A percentile compares a stretch with the other conserved stretches of the same genome.
phyloP scores from a whole-genome alignment of 2,888 invertebrate genomes.

The Eupithecia vulgata region DNA sequence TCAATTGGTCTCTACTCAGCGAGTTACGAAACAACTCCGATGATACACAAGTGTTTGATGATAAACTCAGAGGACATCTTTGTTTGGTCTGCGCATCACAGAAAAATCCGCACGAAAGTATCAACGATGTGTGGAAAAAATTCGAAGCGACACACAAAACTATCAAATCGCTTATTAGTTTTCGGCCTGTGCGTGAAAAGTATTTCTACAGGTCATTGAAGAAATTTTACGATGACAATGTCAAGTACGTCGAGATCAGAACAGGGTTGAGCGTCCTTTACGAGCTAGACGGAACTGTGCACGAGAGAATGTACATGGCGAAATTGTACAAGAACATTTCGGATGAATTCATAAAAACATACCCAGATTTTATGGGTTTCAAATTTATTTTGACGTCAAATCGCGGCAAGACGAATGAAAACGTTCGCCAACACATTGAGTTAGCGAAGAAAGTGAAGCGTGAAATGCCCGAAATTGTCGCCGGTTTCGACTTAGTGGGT shows the following conservation, averaged over 20 bases:
- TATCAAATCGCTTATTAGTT: conserved; percentile 82
- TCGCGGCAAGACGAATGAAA: conserved; percentile 57
- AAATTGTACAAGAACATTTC: conserved; percentile 82
- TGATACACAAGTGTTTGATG: conserved; percentile 78
- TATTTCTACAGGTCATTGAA: conserved; percentile 85
- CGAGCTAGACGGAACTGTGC: conserved; percentile 85
- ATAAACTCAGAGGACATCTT: conserved; percentile 78
- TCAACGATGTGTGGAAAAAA: conserved; percentile 84
- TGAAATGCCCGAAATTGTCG: conserved; percentile 86
- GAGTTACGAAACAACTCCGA: conserved; percentile 73
- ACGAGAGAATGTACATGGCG: conserved; percentile 80
- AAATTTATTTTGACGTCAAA: conserved; percentile 85
- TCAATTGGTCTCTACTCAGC: conserved; percentile 79
- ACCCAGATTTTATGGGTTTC: conserved; percentile 87
- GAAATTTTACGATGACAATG: conserved; percentile 87
- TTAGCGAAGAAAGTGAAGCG: conserved; percentile 65
- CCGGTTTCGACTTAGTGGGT: conserved; percentile 92
- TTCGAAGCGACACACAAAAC: conserved; percentile 82
- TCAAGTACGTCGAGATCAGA: conserved; percentile 88
- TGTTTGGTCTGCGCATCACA: conserved; percentile 79
- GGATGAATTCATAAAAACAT: conserved; percentile 81
- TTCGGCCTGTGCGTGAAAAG: conserved; percentile 85
- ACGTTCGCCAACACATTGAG: conserved; percentile 71
- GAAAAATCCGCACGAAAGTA: conserved; percentile 69
- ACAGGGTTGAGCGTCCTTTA: conserved; percentile 84